phyloP scores from a whole-genome alignment of 2,888 invertebrate species.

The Odontocolon sp. region DNA sequence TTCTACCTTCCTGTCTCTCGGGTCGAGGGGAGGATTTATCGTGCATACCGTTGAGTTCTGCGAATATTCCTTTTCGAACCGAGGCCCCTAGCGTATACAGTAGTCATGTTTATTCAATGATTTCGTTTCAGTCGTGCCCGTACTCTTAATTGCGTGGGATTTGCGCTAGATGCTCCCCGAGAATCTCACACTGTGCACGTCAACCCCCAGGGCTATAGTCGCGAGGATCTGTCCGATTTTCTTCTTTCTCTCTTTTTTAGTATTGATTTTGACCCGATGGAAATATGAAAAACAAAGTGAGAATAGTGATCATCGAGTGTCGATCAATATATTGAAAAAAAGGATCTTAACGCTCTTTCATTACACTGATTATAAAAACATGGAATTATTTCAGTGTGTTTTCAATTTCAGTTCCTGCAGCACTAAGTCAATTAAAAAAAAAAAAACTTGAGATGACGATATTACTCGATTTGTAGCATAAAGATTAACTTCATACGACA shows the following conservation, averaged over 20 bases:
- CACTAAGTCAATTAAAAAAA: too few relatives aligned
- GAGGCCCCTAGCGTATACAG: conserved; percentile 16
- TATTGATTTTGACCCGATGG: conserved; percentile 4
- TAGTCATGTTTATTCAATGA: conserved; percentile 56
- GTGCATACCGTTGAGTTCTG: conserved; percentile 33
- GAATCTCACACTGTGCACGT: conserved; percentile 27
- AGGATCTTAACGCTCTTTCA: too few relatives aligned
- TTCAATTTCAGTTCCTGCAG: too few relatives aligned
- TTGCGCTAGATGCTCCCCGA: conserved; percentile 31
- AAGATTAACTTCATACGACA: too few relatives aligned
- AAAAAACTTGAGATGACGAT: too few relatives aligned
- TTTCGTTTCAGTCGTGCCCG: conserved; percentile 38
- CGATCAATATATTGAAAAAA: too few relatives aligned
- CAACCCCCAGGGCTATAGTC: conserved; percentile 27
- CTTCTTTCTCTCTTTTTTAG: neutral
- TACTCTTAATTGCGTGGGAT: conserved; percentile 54
- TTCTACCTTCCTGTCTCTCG: conserved; percentile 3
- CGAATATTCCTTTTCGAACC: conserved; percentile 35
- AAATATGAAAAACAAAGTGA: conserved; percentile 5
- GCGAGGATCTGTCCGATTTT: conserved; percentile 3
- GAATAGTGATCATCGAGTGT: neutral
- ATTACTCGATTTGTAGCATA: too few relatives aligned
- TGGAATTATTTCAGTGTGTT: too few relatives aligned
- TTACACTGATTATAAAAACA: too few relatives aligned
- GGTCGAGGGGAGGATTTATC: conserved; percentile 31